These are phyloP conservation scores for Clunio marinus DNA, from an alignment of 2,888 invertebrate species.

Conservation along the genomic window DNA sequence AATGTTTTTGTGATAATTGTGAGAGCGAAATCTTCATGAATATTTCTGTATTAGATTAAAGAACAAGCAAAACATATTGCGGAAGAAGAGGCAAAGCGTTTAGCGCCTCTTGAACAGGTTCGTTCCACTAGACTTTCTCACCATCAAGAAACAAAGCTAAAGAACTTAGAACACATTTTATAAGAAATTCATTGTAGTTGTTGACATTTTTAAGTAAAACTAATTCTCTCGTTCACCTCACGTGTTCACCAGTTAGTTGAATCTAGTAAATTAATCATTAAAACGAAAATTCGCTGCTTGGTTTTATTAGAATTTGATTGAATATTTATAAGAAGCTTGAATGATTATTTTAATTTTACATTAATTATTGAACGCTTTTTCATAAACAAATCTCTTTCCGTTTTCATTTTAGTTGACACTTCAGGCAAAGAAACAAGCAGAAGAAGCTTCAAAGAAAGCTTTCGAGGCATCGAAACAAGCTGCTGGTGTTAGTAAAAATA, in stretches of 20 bases:
- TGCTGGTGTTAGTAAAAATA: constrained; percentile 81
- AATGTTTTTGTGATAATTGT: background rate
- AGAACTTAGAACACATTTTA: background rate
- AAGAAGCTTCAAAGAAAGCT: constrained; percentile 79
- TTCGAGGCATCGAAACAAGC: constrained; percentile 83
- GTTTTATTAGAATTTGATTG: background rate
- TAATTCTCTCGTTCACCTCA: background rate
- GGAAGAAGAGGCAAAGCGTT: constrained; percentile 68
- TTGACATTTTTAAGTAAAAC: background rate
- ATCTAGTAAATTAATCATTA: background rate
- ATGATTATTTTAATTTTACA: background rate
- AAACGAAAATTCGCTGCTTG: no score
- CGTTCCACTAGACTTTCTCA: constrained; percentile 44
- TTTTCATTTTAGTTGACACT: constrained; percentile 62
- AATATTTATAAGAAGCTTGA: background rate
- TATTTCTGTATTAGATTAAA: constrained; percentile 52
- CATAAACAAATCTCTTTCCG: constrained; percentile 11
- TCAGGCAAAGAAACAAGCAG: constrained; percentile 84
- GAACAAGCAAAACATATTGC: constrained; percentile 62
- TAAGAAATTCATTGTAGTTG: background rate
- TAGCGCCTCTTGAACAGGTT: constrained; percentile 80
- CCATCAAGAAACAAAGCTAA: background rate
- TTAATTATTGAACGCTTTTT: no score
- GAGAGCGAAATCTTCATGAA: background rate
- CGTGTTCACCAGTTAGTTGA: background rate